phyloP scores from a whole-genome alignment of 2,797 vertebrate genomes.

The Gymnocypris eckloni region DNA sequence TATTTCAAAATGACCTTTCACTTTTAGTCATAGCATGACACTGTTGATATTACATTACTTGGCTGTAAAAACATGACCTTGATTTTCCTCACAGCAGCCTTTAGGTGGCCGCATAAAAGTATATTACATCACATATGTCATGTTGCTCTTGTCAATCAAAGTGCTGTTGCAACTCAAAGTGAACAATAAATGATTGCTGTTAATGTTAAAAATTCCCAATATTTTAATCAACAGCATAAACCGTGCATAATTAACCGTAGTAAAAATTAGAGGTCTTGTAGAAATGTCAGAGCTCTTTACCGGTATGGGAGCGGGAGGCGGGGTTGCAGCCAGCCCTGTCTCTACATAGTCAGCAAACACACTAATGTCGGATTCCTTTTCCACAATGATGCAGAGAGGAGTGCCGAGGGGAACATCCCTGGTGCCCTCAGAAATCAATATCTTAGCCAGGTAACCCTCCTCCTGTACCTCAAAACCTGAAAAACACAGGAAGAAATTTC shows the following conservation, averaged over 20 bases:
- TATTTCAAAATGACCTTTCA: constrained; percentile 12
- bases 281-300: constrained; percentile 65
- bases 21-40: neutral
- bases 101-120: constrained; percentile 10
- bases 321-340: constrained; percentile 77
- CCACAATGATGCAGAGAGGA: constrained; percentile 95
- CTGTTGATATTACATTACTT: neutral
- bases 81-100: constrained; percentile 7
- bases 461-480: constrained; percentile 97
- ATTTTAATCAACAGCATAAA: neutral
- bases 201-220: neutral
- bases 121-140: neutral
- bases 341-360: constrained; percentile 93
- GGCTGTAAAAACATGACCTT: constrained; percentile 27
- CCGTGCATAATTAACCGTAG: too few species aligned
- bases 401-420: constrained; percentile 92
- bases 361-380: constrained; percentile 92
- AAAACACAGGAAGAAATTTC: neutral
- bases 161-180: constrained; percentile 4
- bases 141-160: neutral
- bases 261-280: neutral
- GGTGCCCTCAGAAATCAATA: constrained; percentile 91
- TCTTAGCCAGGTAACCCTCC: constrained; percentile 97
- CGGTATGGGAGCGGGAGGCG: constrained; percentile 72
- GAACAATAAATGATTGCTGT: neutral